These are phyloP conservation scores for Silurus lanzhouensis DNA, from an alignment of 2,797 vertebrate species.

Conservation along the genomic window DNA sequence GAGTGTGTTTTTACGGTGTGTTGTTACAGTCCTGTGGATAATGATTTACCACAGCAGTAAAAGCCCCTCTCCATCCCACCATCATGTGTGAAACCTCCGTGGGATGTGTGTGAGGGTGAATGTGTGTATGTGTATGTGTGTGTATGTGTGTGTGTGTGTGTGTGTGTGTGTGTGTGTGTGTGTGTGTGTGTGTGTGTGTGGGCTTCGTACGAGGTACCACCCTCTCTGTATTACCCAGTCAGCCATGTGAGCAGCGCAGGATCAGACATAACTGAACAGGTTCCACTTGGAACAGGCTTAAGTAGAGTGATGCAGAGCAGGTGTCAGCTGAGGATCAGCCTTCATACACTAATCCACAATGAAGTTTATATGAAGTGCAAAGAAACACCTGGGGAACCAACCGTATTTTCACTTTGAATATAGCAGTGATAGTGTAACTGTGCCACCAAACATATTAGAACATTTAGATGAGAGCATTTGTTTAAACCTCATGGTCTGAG, in stretches of 20 bases:
- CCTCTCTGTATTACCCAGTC: conserved; percentile 21
- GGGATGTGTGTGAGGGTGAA: conserved; percentile 45
- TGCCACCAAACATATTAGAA: background rate
- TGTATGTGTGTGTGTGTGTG: conserved; percentile 17
- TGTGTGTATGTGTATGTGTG: conserved; percentile 16
- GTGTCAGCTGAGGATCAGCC: conserved; percentile 27
- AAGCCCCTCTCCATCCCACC: conserved; percentile 63
- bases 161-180: conserved; percentile 45
- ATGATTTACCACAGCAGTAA: conserved; percentile 72
- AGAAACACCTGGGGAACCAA: background rate
- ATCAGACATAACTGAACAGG: conserved; percentile 33
- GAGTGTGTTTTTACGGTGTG: conserved; percentile 58
- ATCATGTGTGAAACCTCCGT: conserved; percentile 31
- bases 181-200: conserved; percentile 22
- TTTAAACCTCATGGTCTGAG: background rate
- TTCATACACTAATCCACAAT: background rate
- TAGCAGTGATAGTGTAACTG: background rate
- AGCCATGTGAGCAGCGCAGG: conserved; percentile 5
- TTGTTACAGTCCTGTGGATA: conserved; percentile 68
- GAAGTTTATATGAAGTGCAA: conserved; percentile 1
- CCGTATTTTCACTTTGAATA: conserved; percentile 5
- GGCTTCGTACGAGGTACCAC: conserved; percentile 2
- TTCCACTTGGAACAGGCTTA: conserved; percentile 17
- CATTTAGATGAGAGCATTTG: conserved; percentile 16
- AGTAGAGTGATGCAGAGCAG: conserved; percentile 22